A percentile compares a stretch with the other conserved stretches of the same genome.
Evolutionary conservation across 2,888 invertebrate genomes (phyloP).

Genomic region (Athetis lepigone): DNA sequence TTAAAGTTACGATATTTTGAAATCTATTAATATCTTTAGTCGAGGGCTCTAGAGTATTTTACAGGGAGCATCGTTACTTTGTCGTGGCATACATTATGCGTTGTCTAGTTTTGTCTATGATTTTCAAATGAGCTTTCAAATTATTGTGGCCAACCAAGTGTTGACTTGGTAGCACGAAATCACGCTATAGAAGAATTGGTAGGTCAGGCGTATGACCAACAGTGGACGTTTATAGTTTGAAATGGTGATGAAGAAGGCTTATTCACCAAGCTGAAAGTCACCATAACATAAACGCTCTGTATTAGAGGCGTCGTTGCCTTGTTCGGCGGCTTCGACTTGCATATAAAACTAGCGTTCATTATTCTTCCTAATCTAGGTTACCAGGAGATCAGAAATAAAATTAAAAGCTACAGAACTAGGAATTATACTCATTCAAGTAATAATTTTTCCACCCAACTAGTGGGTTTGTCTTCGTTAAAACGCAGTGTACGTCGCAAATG

Average conservation of each 20-base stretch:
- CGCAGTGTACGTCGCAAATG: slow-evolving; percentile 48
- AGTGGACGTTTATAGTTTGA: too few species aligned
- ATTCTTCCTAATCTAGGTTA: neutral
- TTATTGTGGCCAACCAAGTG: neutral
- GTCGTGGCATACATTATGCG: neutral
- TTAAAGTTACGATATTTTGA: slow-evolving; percentile 20
- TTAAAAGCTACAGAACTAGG: neutral
- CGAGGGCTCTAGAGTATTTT: neutral
- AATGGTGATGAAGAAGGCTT: too few species aligned
- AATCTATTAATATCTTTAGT: slow-evolving; percentile 8
- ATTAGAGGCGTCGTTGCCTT: too few species aligned
- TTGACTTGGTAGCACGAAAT: too few species aligned
- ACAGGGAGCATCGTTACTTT: neutral
- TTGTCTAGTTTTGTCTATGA: neutral
- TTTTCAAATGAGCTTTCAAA: neutral
- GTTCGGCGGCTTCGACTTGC: too few species aligned
- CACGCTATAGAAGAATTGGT: too few species aligned
- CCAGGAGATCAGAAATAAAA: neutral
- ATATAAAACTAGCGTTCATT: neutral
- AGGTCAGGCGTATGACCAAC: too few species aligned
- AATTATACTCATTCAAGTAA: slow-evolving; percentile 6
- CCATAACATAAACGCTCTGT: too few species aligned
- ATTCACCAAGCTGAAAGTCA: too few species aligned
- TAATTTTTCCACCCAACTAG: slow-evolving; percentile 19
- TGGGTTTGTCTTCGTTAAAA: slow-evolving; percentile 47